Conservation (phyloP, 2,888 invertebrate species). For the Auanema freiburgensis region DNA sequence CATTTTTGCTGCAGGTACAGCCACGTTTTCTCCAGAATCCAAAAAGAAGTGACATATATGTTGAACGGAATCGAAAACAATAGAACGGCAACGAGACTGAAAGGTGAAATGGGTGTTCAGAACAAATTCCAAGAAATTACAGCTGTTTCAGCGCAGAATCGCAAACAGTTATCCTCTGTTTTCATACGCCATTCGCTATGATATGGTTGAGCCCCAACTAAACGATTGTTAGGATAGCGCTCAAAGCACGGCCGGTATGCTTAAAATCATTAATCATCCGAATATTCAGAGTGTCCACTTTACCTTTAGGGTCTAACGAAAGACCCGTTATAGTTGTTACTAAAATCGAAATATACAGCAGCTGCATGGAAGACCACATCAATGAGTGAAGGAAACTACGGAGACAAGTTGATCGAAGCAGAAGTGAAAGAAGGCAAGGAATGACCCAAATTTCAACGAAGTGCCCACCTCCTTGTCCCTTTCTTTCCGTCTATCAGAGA, state of each 20-base stretch:
- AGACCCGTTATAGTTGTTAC: too few relatives aligned
- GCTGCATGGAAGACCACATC: too few relatives aligned
- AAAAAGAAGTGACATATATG: slow-evolving; percentile 62
- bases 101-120: slow-evolving; percentile 17
- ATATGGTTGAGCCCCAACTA: slow-evolving; percentile 52
- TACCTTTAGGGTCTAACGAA: too few relatives aligned
- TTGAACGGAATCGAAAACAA: slow-evolving; percentile 57
- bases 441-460: too few relatives aligned
- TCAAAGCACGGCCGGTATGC: slow-evolving; percentile 62
- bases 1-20: slow-evolving; percentile 52
- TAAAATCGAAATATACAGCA: too few relatives aligned
- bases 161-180: slow-evolving; percentile 55
- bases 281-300: too few relatives aligned
- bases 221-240: slow-evolving; percentile 52
- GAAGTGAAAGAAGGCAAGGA: too few relatives aligned
- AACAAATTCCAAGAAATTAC: slow-evolving; percentile 26
- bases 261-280: slow-evolving; percentile 26
- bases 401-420: too few relatives aligned
- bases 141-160: slow-evolving; percentile 49
- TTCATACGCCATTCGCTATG: slow-evolving; percentile 61
- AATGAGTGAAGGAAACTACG: too few relatives aligned
- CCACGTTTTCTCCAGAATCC: slow-evolving; percentile 45
- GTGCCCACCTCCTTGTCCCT: too few relatives aligned
- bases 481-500: too few relatives aligned
- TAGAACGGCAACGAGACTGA: slow-evolving; percentile 59